A percentile compares a stretch with the other conserved stretches of the same genome.
phyloP scores from a whole-genome alignment of 2,113 vertebrate species.

The Charadrius vociferus region DNA sequence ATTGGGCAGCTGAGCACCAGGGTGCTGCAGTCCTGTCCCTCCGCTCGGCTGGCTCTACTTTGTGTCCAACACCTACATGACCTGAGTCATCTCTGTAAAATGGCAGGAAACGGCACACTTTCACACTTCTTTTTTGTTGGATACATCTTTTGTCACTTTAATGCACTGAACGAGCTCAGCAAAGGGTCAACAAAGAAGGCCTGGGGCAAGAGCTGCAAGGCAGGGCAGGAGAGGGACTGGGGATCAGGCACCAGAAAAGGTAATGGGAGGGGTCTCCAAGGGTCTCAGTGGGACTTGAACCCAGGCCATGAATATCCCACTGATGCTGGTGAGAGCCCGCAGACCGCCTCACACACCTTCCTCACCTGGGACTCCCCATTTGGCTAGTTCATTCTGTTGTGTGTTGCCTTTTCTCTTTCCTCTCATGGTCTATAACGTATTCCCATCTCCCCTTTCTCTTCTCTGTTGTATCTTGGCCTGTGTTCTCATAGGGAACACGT shows the following conservation, averaged over 20 bases:
- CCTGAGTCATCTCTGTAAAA: not conserved
- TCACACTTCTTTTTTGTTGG: not conserved
- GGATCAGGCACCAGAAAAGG: not conserved
- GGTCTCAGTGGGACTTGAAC: not conserved
- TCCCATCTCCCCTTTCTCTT: not conserved
- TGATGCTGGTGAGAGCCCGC: not conserved
- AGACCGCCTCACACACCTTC: not conserved
- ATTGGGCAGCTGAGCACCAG: not conserved
- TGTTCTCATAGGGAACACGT: not conserved
- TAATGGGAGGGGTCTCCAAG: not conserved
- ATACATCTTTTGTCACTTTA: not conserved
- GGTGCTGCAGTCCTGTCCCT: not conserved
- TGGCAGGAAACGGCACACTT: not conserved
- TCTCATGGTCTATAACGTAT: not conserved
- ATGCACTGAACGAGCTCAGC: not conserved
- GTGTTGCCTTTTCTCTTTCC: not conserved
- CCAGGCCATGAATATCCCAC: too few species aligned
- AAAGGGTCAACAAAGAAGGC: not conserved
- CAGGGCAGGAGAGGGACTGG: not conserved
- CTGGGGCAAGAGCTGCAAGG: not conserved
- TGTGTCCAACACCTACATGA: fast-evolving
- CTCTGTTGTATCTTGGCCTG: fast-evolving
- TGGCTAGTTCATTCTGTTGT: not conserved
- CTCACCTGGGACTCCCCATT: not conserved
- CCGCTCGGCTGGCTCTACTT: not conserved